Percentiles rank a stretch among this genome's conserved stretches.
phyloP scores from a whole-genome alignment of 1,140 invertebrate genomes.

The Trichonephila clavata region DNA sequence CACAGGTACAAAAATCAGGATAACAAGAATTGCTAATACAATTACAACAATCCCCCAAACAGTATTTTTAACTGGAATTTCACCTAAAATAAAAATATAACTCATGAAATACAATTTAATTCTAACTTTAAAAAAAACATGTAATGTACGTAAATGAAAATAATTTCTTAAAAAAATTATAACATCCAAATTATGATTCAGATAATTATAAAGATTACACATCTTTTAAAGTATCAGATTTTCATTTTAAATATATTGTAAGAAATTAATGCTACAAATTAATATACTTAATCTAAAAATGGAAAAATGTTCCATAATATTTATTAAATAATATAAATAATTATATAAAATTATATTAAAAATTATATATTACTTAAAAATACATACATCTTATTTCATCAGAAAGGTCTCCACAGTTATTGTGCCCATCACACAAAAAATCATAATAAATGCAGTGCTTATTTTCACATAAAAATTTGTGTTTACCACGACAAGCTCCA shows the following conservation, averaged over 20 bases:
- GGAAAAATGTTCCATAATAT: too few relatives aligned
- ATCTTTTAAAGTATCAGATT: too few relatives aligned
- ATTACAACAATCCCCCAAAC: slow-evolving; percentile 72
- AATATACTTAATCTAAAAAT: too few relatives aligned
- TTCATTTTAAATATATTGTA: too few relatives aligned
- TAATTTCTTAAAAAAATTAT: too few relatives aligned
- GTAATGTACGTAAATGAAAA: too few relatives aligned
- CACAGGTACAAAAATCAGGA: slow-evolving; percentile 63
- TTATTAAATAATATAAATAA: too few relatives aligned
- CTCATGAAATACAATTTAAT: not conserved
- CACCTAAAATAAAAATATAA: slow-evolving; percentile 46
- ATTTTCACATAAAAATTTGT: slow-evolving; percentile 73
- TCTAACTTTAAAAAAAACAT: not conserved
- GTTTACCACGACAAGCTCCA: slow-evolving; percentile 49
- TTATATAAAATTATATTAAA: too few relatives aligned
- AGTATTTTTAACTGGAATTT: slow-evolving; percentile 58
- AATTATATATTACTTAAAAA: too few relatives aligned
- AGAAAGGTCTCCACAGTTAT: slow-evolving; percentile 68
- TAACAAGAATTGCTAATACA: slow-evolving; percentile 41
- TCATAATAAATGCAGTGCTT: slow-evolving; percentile 50
- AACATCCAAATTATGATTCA: too few relatives aligned
- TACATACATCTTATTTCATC: slow-evolving; percentile 71
- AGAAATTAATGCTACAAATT: too few relatives aligned
- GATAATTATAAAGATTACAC: too few relatives aligned
- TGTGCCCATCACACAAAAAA: slow-evolving; percentile 70